Evolutionary conservation across 2,888 invertebrate genomes (phyloP), one percentile per base, ranked within the genome.

Genomic region (Nemurella pictetii): DNA sequence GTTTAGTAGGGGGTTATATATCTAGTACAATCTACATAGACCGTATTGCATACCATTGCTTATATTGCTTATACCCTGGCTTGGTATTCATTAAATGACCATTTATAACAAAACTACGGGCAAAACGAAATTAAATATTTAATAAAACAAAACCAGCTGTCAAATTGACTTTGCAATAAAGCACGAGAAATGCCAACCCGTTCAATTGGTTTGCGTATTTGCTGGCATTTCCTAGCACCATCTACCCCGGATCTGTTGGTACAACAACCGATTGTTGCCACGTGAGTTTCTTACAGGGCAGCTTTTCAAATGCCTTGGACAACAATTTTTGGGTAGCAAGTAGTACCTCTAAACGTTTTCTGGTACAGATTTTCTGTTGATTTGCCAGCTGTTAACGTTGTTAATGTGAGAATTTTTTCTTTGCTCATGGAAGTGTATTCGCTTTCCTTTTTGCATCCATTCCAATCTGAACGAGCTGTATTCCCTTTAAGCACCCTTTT

Each of bases 71-170:
- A 82, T 82, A 4, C 82, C 29, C 82, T 30, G 72, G 20, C 82
- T 26, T 27, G 27, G 82, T 27, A 82, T 82, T 82, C 82, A 82
- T 82, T 82, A 82, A 82, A 82, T 72, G 55, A 82, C 82, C 82
- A 82, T 82, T 78, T 78, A 78, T 78, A 28, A 29, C 78, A 82
- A 82, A 82, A 27, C 55, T 55, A 27, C 82, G 55, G n/a, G 80
- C 27, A 27, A 26, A 28, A 29, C 55, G 72, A 27, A 72, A 72
- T 82, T 82, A 82, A 82, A 82, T 82, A 82, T 82, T 82, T 82
- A 82, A 82, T 82, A 82, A 72, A 82, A 82, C 72, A 82, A 82
- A 82, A 72, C 55, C 82, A 82, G 82, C 82, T 82, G 82, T 82
- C 82, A 82, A 82, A 28, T 72, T 36, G 82, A 72, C 55, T 36